Conservation (phyloP, 2,888 invertebrate species). For the Yponomeuta sedellus region DNA sequence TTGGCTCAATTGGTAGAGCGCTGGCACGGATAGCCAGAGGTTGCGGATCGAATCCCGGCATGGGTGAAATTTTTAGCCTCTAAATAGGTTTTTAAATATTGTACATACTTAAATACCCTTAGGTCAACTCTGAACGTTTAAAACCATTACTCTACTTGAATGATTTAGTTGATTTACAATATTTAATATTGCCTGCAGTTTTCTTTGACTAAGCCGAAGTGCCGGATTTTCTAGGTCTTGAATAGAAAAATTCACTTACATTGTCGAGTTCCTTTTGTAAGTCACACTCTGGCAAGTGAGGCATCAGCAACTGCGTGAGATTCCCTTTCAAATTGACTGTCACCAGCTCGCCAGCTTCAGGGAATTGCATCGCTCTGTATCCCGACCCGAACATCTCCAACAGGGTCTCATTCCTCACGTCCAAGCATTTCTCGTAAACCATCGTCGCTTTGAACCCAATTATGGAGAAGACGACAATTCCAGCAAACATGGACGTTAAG, state of each 20-base stretch:
- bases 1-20: too few relatives aligned
- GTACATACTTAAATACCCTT: too few relatives aligned
- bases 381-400: constrained; percentile 73
- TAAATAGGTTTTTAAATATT: too few relatives aligned
- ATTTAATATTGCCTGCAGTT: too few relatives aligned
- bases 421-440: constrained; percentile 86
- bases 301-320: constrained; percentile 78
- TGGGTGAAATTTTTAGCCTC: too few relatives aligned
- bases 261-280: constrained; percentile 91
- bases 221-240: too few relatives aligned
- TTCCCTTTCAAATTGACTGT: constrained; percentile 72
- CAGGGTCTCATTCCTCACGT: constrained; percentile 78
- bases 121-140: too few relatives aligned
- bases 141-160: too few relatives aligned
- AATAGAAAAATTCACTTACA: constrained; percentile 73
- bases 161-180: too few relatives aligned
- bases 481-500: constrained; percentile 97
- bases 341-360: constrained; percentile 74
- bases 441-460: constrained; percentile 94
- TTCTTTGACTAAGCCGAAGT: too few relatives aligned
- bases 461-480: constrained; percentile 96
- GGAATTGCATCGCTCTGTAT: constrained; percentile 64
- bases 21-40: too few relatives aligned
- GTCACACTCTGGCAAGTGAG: constrained; percentile 84
- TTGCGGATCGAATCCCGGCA: too few relatives aligned